Conservation (phyloP, 2,888 invertebrate genomes). For the Mimas tiliae region DNA sequence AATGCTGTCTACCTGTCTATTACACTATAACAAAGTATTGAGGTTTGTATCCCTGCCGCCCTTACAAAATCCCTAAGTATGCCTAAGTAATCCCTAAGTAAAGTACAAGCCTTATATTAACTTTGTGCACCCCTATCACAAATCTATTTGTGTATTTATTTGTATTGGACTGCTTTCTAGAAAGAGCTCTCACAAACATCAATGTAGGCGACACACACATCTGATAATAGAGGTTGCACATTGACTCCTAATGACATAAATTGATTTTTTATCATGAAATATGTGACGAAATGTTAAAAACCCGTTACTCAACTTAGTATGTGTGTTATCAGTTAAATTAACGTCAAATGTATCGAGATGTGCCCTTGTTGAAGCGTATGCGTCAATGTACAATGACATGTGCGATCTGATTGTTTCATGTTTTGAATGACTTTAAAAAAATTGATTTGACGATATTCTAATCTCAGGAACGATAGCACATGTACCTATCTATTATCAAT, state of each 20-base stretch:
- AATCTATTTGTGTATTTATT: conserved; percentile 2
- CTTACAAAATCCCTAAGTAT: no score
- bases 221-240: conserved; percentile 59
- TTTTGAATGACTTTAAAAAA: not conserved
- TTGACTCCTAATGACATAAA: conserved; percentile 72
- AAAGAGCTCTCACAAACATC: conserved; percentile 1
- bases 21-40: no score
- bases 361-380: conserved; percentile 38
- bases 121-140: not conserved
- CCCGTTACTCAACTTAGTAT: conserved; percentile 63
- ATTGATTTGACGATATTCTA: conserved; percentile 3
- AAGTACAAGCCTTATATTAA: no score
- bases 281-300: conserved; percentile 68
- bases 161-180: not conserved
- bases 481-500: not conserved
- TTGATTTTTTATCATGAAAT: conserved; percentile 75
- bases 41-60: no score
- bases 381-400: conserved; percentile 30
- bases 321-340: conserved; percentile 66
- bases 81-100: no score
- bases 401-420: conserved; percentile 4
- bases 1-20: no score
- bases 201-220: conserved; percentile 32
- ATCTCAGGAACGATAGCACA: not conserved
- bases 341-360: conserved; percentile 63